Evolutionary conservation across 2,888 invertebrate species (phyloP).

Genomic region (Eristalis tenax): DNA sequence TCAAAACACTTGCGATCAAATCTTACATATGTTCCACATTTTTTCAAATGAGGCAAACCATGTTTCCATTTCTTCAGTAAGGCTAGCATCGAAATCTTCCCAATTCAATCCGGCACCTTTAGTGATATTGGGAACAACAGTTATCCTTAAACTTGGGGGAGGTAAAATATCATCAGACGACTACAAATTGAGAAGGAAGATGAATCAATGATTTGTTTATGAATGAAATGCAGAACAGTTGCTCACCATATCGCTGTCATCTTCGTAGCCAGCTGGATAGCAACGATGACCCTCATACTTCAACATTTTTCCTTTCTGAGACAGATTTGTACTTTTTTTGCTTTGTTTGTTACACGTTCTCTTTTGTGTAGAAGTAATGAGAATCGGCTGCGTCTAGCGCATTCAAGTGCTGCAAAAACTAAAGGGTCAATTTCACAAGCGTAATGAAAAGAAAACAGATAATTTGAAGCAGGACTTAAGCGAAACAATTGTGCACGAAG

Average conservation of each 20-base stretch:
- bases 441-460: slow-evolving; percentile 27
- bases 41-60: slow-evolving; percentile 78
- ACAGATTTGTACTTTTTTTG: slow-evolving; percentile 10
- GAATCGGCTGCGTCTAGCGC: not conserved
- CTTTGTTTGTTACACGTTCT: not conserved
- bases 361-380: not conserved
- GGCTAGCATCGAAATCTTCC: slow-evolving; percentile 77
- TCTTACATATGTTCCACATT: slow-evolving; percentile 77
- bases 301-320: slow-evolving; percentile 10
- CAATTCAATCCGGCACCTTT: slow-evolving; percentile 79
- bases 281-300: slow-evolving; percentile 41
- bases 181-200: not conserved
- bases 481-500: slow-evolving; percentile 35
- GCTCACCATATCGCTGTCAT: slow-evolving; percentile 74
- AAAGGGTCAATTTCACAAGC: slow-evolving; percentile 11
- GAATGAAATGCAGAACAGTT: slow-evolving; percentile 8
- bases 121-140: slow-evolving; percentile 79
- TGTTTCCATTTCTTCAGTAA: slow-evolving; percentile 74
- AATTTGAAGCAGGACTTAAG: slow-evolving; percentile 28
- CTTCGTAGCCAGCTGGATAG: slow-evolving; percentile 79
- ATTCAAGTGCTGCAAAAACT: slow-evolving; percentile 5
- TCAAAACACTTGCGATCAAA: not conserved
- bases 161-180: slow-evolving; percentile 57
- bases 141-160: slow-evolving; percentile 78
- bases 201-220: not conserved